Evolutionary conservation across 2,113 vertebrate species (phyloP), one percentile per base, ranked within the genome.

Genomic region (Acinonyx jubatus): DNA sequence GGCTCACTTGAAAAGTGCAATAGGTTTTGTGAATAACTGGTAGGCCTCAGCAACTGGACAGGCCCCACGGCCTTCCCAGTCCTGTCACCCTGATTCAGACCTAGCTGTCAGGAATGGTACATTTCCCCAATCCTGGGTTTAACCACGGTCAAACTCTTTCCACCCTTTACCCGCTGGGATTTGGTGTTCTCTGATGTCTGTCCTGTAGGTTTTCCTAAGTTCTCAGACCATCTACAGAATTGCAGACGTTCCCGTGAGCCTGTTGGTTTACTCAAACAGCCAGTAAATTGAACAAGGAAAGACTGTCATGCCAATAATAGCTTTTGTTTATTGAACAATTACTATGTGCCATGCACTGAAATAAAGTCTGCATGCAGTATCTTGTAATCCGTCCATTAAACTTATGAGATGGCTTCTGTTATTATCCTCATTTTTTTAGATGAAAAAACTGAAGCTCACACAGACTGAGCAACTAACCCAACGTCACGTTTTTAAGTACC

Each of bases 261-360:
- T 96, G 15, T 78, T 94, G 61, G 52, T 55, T 96, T 92, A 89
- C 74, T 92, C 50, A 92, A 65, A 19, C 48, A 88, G 79, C 50
- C 79, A 88, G 80, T 41, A 85, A 76, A 78, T 4, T 1, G 0
- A 91, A 78, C 65, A 55, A 95, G 81, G 83, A 95, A 91, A 91
- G 73, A 91, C 16, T 52, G 33, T 57, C 18, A 92, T 89, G 83
- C 11, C 21, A 65, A 68, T 88, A 85, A 93, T 57, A 80, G 36
- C 61, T 63, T 21, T 48, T 96, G 80, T 41, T 95, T 87, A 71
- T 89, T 94, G 73, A 87, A 45, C 2, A 48, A 80, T 90, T 97
- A 66, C 36, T 80, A 69, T 76, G 2, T 93, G 84, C 45, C 92
- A 82, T 66, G 18, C 45, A 66, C 45, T 23, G 45, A 96, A 71